Base-by-base conservation (phyloP, 2,797 vertebrate genomes). In the Aulostomus chinensis region DNA sequence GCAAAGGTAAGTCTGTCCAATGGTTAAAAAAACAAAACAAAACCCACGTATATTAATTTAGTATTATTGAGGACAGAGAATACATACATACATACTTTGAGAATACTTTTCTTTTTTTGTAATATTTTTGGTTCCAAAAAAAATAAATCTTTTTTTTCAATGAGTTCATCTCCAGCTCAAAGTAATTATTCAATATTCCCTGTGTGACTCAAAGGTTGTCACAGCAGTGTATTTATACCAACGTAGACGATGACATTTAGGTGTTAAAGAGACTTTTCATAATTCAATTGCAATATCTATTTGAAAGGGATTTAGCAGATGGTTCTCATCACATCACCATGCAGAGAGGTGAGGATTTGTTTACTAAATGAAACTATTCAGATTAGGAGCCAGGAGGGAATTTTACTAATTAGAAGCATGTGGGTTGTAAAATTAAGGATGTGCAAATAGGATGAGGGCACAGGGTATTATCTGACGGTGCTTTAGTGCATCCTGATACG, bases 331-430 rank as follows among this genome's bases (percentile, higher is more conserved):
- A 34, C 13, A n/a, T 12, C 22, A 29, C 41, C 20, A 30, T 43
- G 42, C 39, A 55, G 54, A 58, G 57, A 58, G 40, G 47, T 32
- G 55, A 49, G 41, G 40, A 18, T 51, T 55, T 64, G 58, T 53
- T 70, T 55, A 41, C 48, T 39, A 46, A 66, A 54, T 50, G 37
- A 31, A 73, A 58, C 59, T 34, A 52, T 63, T 76, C 53, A 34
- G 52, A 56, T 11, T 40, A 20, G 45, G 14, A 73, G 64, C 67
- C 49, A 9, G 34, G 58, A 65, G 64, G 56, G 36, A 49, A 62
- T 70, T 84, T 66, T 48, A 54, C 45, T 73, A 75, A 83, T 73
- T 64, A 63, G 36, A 71, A 33, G 34, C 60, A 56, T 37, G 65
- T 58, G 68, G 63, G 49, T 36, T 69, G 31, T 28, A 66, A 51